Conservation (phyloP, 2,888 invertebrate species). For the Brenthis hecate region DNA sequence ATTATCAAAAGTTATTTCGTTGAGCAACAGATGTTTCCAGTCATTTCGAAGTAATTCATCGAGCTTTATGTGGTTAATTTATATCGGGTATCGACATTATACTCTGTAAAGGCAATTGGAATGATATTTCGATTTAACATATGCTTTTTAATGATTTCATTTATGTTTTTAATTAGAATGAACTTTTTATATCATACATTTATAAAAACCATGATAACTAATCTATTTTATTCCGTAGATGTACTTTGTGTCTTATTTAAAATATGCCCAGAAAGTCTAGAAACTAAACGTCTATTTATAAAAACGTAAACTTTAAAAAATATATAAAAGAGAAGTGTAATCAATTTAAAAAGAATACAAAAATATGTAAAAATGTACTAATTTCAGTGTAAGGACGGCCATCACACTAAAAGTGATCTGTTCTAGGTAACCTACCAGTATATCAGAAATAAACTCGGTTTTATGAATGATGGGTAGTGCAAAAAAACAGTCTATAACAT, state of each 20-base stretch:
- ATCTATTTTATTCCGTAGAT: neutral
- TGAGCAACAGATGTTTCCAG: constrained; percentile 16
- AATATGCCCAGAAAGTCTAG: too few species aligned
- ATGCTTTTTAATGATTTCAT: constrained; percentile 6
- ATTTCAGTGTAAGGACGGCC: too few species aligned
- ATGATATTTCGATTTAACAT: constrained; percentile 6
- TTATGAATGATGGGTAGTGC: too few species aligned
- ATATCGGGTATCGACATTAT: constrained; percentile 14
- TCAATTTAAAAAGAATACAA: too few species aligned
- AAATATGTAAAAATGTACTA: too few species aligned
- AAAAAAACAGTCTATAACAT: too few species aligned
- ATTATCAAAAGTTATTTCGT: constrained; percentile 1
- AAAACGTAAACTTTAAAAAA: too few species aligned
- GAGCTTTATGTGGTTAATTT: constrained; percentile 23
- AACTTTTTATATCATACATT: neutral
- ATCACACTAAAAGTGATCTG: too few species aligned
- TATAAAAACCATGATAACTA: neutral
- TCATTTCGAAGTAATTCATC: constrained; percentile 14
- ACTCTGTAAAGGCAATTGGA: neutral
- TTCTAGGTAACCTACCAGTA: too few species aligned
- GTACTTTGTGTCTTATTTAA: neutral
- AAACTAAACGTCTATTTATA: too few species aligned
- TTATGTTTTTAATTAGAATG: neutral
- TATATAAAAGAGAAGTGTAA: too few species aligned
- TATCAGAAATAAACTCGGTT: too few species aligned